phyloP scores from a whole-genome alignment of 2,888 invertebrate genomes.

The Druceiella hillmani region DNA sequence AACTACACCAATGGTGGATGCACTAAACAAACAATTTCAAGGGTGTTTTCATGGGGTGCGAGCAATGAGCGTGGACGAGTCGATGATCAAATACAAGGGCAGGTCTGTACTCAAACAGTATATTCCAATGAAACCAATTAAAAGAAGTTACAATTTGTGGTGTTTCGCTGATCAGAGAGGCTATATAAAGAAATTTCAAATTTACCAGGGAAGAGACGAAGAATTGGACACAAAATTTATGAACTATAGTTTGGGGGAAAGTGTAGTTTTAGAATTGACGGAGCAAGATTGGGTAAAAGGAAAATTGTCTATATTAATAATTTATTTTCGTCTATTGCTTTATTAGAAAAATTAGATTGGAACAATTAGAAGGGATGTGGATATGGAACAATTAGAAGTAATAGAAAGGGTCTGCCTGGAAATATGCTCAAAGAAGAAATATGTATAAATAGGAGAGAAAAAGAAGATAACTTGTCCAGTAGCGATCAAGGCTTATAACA shows the following conservation, averaged over 20 bases:
- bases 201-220: conserved; percentile 22
- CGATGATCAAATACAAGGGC: conserved; percentile 24
- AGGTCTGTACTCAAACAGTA: conserved; percentile 26
- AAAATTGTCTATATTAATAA: conserved; percentile 22
- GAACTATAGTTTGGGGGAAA: conserved; percentile 16
- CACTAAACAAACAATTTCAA: conserved; percentile 7
- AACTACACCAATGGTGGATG: conserved; percentile 5
- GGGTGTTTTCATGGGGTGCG: conserved; percentile 17
- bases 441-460: conserved; percentile 20
- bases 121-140: conserved; percentile 28
- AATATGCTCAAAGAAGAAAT: too few species aligned
- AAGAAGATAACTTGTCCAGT: conserved; percentile 18
- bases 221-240: conserved; percentile 18
- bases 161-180: conserved; percentile 19
- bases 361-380: too few species aligned
- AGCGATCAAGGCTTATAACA: conserved; percentile 23
- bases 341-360: conserved; percentile 19
- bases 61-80: conserved; percentile 24
- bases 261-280: conserved; percentile 20
- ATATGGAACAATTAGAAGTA: too few species aligned
- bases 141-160: conserved; percentile 27
- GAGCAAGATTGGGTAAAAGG: conserved; percentile 19
- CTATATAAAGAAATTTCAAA: conserved; percentile 13
- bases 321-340: conserved; percentile 24
- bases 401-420: too few species aligned